These are phyloP conservation scores for Anoplophora glabripennis DNA, from an alignment of 1,140 invertebrate genomes.

Conservation along the genomic window DNA sequence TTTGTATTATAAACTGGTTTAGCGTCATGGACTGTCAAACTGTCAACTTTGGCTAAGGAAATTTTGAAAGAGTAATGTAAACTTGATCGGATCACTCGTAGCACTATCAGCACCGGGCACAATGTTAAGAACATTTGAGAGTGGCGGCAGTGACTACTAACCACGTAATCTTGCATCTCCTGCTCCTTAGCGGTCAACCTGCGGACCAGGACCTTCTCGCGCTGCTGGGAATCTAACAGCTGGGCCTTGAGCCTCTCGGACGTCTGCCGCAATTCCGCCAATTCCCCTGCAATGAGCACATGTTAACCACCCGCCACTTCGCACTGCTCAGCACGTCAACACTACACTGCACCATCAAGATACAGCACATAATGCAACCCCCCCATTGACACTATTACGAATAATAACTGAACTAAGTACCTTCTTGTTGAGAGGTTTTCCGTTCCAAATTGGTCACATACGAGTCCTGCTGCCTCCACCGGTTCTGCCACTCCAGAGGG, in stretches of 20 bases:
- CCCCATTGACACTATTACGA: slow-evolving; percentile 29
- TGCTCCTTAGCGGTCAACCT: slow-evolving; percentile 92
- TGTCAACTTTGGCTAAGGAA: no score
- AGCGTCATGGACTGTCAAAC: no score
- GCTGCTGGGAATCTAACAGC: slow-evolving; percentile 77
- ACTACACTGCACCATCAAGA: slow-evolving; percentile 43
- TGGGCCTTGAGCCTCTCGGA: slow-evolving; percentile 81
- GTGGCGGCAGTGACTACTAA: slow-evolving; percentile 55
- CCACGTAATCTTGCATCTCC: slow-evolving; percentile 93
- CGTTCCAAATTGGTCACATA: slow-evolving; percentile 43
- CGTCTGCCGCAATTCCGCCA: slow-evolving; percentile 70
- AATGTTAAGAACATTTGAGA: slow-evolving; percentile 34
- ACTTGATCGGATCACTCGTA: no score
- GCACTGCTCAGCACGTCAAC: slow-evolving; percentile 33
- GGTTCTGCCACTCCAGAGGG: slow-evolving; percentile 37
- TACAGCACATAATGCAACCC: slow-evolving; percentile 34
- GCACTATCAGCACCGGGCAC: slow-evolving; percentile 10
- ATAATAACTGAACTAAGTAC: slow-evolving; percentile 46
- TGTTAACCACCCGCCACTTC: slow-evolving; percentile 31
- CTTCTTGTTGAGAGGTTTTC: slow-evolving; percentile 45
- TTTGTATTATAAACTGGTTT: no score
- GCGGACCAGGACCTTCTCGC: slow-evolving; percentile 89
- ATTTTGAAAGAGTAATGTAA: no score
- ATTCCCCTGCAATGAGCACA: slow-evolving; percentile 61
- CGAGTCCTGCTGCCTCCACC: slow-evolving; percentile 45